Evolutionary conservation across 2,113 vertebrate species (phyloP).

Genomic region (Leiothrix lutea): DNA sequence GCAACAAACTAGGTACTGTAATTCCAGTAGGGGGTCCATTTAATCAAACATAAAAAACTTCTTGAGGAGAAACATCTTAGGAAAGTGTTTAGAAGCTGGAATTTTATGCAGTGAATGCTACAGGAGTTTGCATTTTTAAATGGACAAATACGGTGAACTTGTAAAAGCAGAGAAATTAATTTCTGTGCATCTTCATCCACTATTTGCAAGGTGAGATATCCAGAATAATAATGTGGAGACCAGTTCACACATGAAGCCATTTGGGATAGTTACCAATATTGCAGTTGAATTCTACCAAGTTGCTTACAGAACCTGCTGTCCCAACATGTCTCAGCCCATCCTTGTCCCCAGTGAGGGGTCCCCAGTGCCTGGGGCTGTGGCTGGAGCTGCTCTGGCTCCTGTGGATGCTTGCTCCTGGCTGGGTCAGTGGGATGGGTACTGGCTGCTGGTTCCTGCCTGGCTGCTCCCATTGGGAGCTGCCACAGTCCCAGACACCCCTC

Average conservation of each 20-base stretch:
- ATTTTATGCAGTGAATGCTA: not conserved
- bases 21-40: not conserved
- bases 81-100: not conserved
- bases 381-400: not conserved
- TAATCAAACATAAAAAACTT: not conserved
- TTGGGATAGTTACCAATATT: not conserved
- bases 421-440: not conserved
- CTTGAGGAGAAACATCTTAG: not conserved
- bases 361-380: not conserved
- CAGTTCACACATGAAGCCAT: not conserved
- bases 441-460: not conserved
- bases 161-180: not conserved
- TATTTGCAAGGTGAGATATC: not conserved
- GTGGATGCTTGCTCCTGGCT: not conserved
- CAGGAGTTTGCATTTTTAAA: not conserved
- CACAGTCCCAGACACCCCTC: rapidly evolving
- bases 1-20: not conserved
- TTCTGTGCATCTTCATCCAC: not conserved
- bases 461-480: not conserved
- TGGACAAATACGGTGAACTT: not conserved
- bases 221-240: not conserved
- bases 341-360: rapidly evolving
- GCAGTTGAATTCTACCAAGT: not conserved
- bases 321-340: not conserved
- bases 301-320: not conserved